phyloP scores from a whole-genome alignment of 2,888 invertebrate genomes.

The Elgonia sp. region DNA sequence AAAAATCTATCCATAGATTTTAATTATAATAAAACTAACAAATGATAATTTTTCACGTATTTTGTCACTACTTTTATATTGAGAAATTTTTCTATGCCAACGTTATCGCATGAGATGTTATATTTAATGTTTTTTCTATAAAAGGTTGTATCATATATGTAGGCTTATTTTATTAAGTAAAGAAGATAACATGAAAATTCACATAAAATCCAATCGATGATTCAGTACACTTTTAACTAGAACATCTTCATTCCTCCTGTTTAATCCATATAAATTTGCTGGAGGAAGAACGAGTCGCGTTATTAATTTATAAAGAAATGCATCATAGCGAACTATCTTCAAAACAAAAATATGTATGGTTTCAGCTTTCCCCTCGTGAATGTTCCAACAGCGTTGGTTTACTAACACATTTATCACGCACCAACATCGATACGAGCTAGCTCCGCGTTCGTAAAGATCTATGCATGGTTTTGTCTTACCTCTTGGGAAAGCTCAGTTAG shows the following conservation, averaged over 20 bases:
- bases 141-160: too few relatives aligned
- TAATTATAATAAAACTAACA: too few relatives aligned
- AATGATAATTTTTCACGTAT: too few relatives aligned
- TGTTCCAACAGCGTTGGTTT: slow-evolving; percentile 71
- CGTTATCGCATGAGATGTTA: too few relatives aligned
- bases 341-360: slow-evolving; percentile 68
- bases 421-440: slow-evolving; percentile 66
- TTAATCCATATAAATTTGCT: slow-evolving; percentile 5
- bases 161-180: neutral
- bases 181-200: neutral
- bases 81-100: too few relatives aligned
- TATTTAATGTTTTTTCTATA: too few relatives aligned
- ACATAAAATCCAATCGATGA: slow-evolving; percentile 14
- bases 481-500: slow-evolving; percentile 74
- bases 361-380: slow-evolving; percentile 71
- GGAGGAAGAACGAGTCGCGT: slow-evolving; percentile 27
- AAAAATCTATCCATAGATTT: too few relatives aligned
- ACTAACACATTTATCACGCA: slow-evolving; percentile 73
- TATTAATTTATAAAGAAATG: slow-evolving; percentile 63
- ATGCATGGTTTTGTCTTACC: slow-evolving; percentile 75
- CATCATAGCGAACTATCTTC: slow-evolving; percentile 51
- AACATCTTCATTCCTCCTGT: neutral
- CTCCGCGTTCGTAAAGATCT: slow-evolving; percentile 71
- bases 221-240: neutral
- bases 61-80: too few relatives aligned